phyloP scores from a whole-genome alignment of 2,888 invertebrate genomes.

The Coelinius sp. region DNA sequence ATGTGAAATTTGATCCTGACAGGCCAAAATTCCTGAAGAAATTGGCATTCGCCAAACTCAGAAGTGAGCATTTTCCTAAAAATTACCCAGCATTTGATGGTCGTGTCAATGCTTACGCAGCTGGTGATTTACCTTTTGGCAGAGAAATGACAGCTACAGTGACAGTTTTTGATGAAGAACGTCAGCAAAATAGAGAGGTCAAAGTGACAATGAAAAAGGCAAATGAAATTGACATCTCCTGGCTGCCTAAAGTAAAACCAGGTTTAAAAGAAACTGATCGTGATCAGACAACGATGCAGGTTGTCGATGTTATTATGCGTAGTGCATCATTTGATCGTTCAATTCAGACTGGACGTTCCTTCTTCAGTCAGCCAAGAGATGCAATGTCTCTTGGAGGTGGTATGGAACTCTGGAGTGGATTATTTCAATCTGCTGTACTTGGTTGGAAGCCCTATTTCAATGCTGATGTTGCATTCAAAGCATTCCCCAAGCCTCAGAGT shows the following conservation, averaged over 20 bases:
- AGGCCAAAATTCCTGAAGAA: constrained; percentile 78
- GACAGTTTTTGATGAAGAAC: constrained; percentile 66
- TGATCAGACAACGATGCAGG: constrained; percentile 79
- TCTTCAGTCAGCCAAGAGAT: constrained; percentile 76
- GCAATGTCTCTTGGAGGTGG: constrained; percentile 80
- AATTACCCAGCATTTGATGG: constrained; percentile 82
- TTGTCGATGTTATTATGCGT: constrained; percentile 87
- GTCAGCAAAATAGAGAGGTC: constrained; percentile 62
- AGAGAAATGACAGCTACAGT: constrained; percentile 58
- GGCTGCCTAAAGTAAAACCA: constrained; percentile 72
- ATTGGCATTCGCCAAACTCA: constrained; percentile 67
- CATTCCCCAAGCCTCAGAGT: constrained; percentile 76
- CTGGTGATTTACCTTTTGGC: constrained; percentile 70
- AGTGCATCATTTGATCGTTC: constrained; percentile 74
- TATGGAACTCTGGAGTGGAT: constrained; percentile 92
- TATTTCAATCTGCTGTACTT: constrained; percentile 92
- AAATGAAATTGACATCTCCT: constrained; percentile 73
- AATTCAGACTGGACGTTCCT: constrained; percentile 78
- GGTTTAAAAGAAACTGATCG: constrained; percentile 79
- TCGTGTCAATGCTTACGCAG: constrained; percentile 77
- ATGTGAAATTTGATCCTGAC: constrained; percentile 81
- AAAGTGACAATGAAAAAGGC: constrained; percentile 74
- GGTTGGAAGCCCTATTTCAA: constrained; percentile 89
- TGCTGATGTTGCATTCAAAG: constrained; percentile 90
- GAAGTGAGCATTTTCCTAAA: constrained; percentile 54